Evolutionary conservation across 64 coral and sea anemone species (phyloP), one percentile per base, ranked within the genome.

Genomic region (Dendronephthya gigantea): DNA sequence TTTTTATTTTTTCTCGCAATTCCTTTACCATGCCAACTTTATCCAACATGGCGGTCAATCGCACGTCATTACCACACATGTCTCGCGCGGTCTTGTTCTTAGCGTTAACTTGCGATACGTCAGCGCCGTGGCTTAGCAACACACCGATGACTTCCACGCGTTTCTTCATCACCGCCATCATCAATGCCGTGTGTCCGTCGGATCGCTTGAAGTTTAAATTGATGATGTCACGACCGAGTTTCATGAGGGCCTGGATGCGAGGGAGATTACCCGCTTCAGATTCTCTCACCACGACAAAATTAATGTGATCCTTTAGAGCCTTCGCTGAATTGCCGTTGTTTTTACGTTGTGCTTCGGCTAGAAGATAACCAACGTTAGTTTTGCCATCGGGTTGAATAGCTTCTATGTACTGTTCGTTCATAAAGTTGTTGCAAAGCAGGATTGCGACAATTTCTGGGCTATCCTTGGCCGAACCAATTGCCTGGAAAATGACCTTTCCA

Each of bases 101-200:
- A 36, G 30, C 17, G 29, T 79, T 79, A 29, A 33, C 32, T 19
- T 79, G 72, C 19, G 2, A 15, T 4, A 79, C 22, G 72, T 79
- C 72, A 39, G 72, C 72, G 1, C 72, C 72, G 36, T 34, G 16
- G 9, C 36, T 39, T 19, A 79, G 29, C 72, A 79, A 39, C 15
- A 79, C 2, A 19, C 22, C 22, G 72, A 79, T 29, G 29, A 79
- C 72, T 1, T 79, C 72, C 9, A 79, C 8, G 30, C 72, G 72
- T 39, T 39, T 79, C 72, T 79, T 79, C 29, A 34, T 2, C 15
- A 39, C 72, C 36, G 72, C 72, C 29, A 19, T 16, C 72, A 79
- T 79, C 72, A 79, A 79, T 79, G 72, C 72, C 37, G 72, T 79
- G 17, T 79, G 30, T 12, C 72, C 72, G 16, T 79, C 36, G 16